phyloP scores from a whole-genome alignment of 2,113 vertebrate genomes.

The Paradoxurus hermaphroditus region DNA sequence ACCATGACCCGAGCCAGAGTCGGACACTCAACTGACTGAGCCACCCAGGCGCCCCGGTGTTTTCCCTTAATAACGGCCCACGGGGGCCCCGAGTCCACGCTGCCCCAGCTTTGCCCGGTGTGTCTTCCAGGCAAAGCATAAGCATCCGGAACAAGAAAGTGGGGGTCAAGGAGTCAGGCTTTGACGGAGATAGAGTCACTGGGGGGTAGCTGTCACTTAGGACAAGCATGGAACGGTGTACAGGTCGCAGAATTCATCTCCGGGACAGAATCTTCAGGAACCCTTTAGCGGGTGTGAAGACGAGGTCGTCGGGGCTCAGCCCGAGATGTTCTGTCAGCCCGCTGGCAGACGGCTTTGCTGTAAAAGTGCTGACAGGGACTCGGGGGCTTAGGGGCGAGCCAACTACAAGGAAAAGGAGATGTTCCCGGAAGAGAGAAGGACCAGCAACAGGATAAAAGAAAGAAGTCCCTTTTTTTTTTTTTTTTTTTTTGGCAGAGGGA shows the following conservation, averaged over 20 bases:
- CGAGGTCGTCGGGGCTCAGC: not conserved
- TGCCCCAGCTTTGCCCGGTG: not conserved
- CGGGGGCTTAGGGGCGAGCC: not conserved
- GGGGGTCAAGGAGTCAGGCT: not conserved
- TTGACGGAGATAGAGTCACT: not conserved
- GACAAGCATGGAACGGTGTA: not conserved
- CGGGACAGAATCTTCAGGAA: not conserved
- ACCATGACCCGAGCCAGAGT: too few species aligned
- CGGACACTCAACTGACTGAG: too few species aligned
- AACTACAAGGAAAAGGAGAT: not conserved
- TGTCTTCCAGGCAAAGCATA: not conserved
- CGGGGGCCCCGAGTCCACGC: rapidly evolving
- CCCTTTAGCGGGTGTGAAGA: not conserved
- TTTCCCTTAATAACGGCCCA: not conserved
- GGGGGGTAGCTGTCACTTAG: not conserved
- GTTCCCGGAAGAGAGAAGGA: not conserved
- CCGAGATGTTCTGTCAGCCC: not conserved
- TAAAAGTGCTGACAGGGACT: not conserved
- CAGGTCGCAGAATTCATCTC: not conserved
- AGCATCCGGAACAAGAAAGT: not conserved
- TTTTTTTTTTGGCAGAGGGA: not conserved
- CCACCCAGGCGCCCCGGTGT: too few species aligned
- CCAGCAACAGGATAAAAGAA: not conserved
- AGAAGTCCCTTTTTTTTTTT: not conserved
- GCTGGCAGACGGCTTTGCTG: not conserved